Evolutionary conservation across 2,113 vertebrate genomes (phyloP), one percentile per base, ranked within the genome.

Genomic region (Puntigrus tetrazona): DNA sequence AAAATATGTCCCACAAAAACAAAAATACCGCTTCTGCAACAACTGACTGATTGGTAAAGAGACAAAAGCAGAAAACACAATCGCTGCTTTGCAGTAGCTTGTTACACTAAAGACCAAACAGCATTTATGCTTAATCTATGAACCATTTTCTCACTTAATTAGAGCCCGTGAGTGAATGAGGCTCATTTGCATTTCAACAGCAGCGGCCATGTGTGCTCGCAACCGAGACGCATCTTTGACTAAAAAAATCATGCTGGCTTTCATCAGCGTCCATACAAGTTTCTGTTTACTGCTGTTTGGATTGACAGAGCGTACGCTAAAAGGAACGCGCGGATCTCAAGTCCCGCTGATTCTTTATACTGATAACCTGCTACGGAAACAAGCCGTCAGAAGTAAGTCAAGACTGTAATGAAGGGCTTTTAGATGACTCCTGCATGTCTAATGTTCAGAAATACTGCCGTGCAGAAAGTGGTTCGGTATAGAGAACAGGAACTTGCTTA

Each of bases 131-230:
- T 57, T 31, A 78, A 85, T 79, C 76, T 31, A 5, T 45, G 11
- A 78, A 25, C 65, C 47, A 59, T 85, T 85, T 85, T 59, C 45
- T 55, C 75, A 70, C 11, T 59, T 34, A 59, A 72, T 84, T 78
- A 79, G 55, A 67, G 65, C 13, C 6, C 11, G 1, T 2, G 22
- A 25, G 36, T 45, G 73, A 86, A 86, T 70, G 59, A 47, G 52
- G 63, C 9, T 57, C 59, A 78, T 83, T 72, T 78, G 45, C 80
- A 78, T 83, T 83, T 70, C 63, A 78, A 59, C 14, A 34, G 45
- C 13, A 78, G 78, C 6, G 6, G 43, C 6, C 29, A 36, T 22
- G 16, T 43, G 10, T 59, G 83, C 41, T 41, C 72, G 65, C 27
- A 59, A 3, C 34, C 14, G 72, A 11, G 7, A 75, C 3, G 4